Evolutionary conservation across 2,797 vertebrate genomes (phyloP).

Genomic region (Dermochelys coriacea): DNA sequence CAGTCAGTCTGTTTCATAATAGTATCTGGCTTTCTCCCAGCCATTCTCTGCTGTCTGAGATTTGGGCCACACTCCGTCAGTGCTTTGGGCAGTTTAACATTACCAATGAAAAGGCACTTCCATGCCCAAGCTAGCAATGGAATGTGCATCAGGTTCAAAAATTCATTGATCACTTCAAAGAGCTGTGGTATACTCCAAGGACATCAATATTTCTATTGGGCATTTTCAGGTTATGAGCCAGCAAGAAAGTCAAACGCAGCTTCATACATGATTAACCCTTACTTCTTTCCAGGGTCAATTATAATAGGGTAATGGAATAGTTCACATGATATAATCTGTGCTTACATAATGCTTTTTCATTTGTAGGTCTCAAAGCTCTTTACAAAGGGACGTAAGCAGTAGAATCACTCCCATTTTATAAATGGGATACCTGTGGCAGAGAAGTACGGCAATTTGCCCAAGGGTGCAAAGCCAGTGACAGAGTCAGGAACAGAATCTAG

Average conservation of each 20-base stretch:
- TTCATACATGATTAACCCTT: fast-evolving
- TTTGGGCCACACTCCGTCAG: not conserved
- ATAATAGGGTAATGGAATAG: not conserved
- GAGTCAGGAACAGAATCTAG: not conserved
- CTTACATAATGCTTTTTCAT: not conserved
- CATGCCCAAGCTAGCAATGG: fast-evolving
- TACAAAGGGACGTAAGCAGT: not conserved
- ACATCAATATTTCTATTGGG: not conserved
- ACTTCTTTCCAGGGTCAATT: not conserved
- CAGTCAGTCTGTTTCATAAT: conserved; percentile 22
- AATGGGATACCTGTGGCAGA: conserved; percentile 37
- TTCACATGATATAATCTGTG: not conserved
- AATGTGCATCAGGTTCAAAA: fast-evolving
- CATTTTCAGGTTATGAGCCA: not conserved
- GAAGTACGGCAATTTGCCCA: conserved; percentile 53
- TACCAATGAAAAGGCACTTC: not conserved
- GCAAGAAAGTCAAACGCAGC: not conserved
- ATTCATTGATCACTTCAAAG: not conserved
- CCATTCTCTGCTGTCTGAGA: not conserved
- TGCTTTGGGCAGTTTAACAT: fast-evolving
- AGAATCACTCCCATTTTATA: conserved; percentile 14
- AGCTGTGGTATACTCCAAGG: not conserved
- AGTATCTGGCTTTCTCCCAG: conserved; percentile 22
- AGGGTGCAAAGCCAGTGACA: conserved; percentile 40
- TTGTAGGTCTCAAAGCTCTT: not conserved